These are phyloP conservation scores for Drosophila recens DNA, from an alignment of 2,888 invertebrate genomes.

Conservation along the genomic window DNA sequence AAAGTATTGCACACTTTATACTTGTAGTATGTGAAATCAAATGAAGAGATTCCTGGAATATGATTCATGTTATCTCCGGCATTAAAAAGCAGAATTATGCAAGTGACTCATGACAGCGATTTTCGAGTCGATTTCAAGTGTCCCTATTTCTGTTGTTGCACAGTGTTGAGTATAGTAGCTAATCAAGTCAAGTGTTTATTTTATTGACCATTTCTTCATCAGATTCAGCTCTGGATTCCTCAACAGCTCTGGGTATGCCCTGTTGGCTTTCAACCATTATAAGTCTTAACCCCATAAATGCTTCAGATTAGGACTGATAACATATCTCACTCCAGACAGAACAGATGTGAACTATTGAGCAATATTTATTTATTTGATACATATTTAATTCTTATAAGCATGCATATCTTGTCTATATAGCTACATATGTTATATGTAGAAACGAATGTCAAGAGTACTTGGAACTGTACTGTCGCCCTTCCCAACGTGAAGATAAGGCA, in stretches of 20 bases:
- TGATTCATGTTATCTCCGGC: slow-evolving; percentile 9
- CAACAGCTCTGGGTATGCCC: neutral
- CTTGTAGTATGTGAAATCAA: neutral
- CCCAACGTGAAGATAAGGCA: neutral
- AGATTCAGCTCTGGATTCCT: neutral
- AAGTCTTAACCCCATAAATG: neutral
- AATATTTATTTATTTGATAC: neutral
- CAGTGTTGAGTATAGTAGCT: neutral
- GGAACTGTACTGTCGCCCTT: neutral
- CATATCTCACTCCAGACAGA: neutral
- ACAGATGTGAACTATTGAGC: neutral
- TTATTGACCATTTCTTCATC: slow-evolving; percentile 12
- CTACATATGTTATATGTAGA: too few relatives aligned
- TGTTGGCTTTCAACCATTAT: neutral
- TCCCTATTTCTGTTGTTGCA: neutral
- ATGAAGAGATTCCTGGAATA: slow-evolving; percentile 6
- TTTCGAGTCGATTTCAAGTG: slow-evolving; percentile 1
- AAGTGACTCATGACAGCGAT: slow-evolving; percentile 5
- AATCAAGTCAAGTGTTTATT: slow-evolving; percentile 23
- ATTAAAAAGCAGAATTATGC: neutral
- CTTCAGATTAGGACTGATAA: neutral
- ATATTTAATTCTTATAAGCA: neutral
- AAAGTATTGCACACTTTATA: neutral
- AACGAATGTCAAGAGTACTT: neutral
- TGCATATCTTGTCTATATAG: neutral